These are phyloP conservation scores for Entomobrya multifasciata DNA, from an alignment of 2,888 invertebrate species.

Conservation along the genomic window DNA sequence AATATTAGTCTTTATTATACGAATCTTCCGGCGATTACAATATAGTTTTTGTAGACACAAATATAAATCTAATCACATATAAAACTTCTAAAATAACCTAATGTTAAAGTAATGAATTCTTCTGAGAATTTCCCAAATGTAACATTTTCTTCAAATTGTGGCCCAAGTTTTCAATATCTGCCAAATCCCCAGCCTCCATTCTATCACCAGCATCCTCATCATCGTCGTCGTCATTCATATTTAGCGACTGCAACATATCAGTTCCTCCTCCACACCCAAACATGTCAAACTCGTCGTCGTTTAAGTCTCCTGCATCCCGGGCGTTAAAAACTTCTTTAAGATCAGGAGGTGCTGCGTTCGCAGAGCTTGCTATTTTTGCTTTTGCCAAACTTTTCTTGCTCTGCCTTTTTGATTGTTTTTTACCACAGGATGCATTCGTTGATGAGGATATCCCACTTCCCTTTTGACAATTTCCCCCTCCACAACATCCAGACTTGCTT, in stretches of 20 bases:
- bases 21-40: no score
- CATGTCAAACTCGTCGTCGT: constrained; percentile 64
- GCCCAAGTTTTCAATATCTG: constrained; percentile 74
- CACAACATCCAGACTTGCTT: constrained; percentile 56
- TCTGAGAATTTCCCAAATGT: constrained; percentile 7
- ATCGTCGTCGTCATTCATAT: constrained; percentile 44
- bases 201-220: constrained; percentile 21
- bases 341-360: constrained; percentile 26
- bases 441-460: no score
- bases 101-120: no score
- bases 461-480: constrained; percentile 43
- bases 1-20: no score
- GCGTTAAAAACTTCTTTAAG: constrained; percentile 39
- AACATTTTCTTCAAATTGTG: constrained; percentile 54
- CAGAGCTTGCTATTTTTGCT: constrained; percentile 25
- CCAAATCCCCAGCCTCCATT: neutral
- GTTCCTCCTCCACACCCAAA: constrained; percentile 71
- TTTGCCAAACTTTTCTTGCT: constrained; percentile 51
- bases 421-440: no score
- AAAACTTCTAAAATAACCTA: neutral
- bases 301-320: constrained; percentile 1
- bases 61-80: no score
- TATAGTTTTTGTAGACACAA: no score
- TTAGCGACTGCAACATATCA: constrained; percentile 41
- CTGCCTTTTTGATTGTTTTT: constrained; percentile 28